Base-by-base conservation (phyloP, 2,113 vertebrate species). In the Microcebus ravelobensis region DNA sequence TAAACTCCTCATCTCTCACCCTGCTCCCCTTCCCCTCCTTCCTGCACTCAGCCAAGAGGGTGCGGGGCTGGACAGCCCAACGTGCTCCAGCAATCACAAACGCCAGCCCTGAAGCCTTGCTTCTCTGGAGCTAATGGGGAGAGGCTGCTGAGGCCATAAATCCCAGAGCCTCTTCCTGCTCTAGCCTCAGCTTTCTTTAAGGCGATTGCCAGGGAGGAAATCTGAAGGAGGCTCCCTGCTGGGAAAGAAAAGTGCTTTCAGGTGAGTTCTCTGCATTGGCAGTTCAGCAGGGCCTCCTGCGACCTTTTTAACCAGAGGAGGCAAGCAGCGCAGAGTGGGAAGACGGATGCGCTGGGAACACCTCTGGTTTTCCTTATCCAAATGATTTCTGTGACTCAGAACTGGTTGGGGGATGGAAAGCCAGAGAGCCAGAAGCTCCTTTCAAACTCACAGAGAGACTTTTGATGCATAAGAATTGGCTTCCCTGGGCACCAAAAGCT, bases 331-430 rank as follows among this genome's bases (percentile, higher is more conserved):
- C 52, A 18, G 27, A 63, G 29, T 11, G 3, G 34, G 31, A n/a
- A 67, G 87, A 52, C 10, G 21, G 57, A 36, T 13, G 39, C 50
- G 25, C 29, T 34, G 0, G 3, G 36, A 42, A 93, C 39, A 57
- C 67, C 42, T 55, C 25, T 61, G 14, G 50, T 82, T 80, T 74
- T 87, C 89, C 67, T 93, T 13, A 55, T 73, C 42, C 5, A 29
- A 86, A 55, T 13, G 7, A 89, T 76, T 88, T 91, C n/a, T 81
- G 34, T 84, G 83, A 91, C 83, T 84, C 79, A n/a, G 48, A 86
- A n/a, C 17, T 85, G 23, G 6, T 80, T 55, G 25, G 68, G 5
- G 4, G 57, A 34, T 50, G 77, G 80, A 88, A 15, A 71, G 25
- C 20, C 55, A 77, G 76, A 17, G 5, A 68, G 9, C 67, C 21